These are phyloP conservation scores for Umimayanthus chanpuru DNA, from an alignment of 92 coral and sea anemone genomes.

Conservation along the genomic window DNA sequence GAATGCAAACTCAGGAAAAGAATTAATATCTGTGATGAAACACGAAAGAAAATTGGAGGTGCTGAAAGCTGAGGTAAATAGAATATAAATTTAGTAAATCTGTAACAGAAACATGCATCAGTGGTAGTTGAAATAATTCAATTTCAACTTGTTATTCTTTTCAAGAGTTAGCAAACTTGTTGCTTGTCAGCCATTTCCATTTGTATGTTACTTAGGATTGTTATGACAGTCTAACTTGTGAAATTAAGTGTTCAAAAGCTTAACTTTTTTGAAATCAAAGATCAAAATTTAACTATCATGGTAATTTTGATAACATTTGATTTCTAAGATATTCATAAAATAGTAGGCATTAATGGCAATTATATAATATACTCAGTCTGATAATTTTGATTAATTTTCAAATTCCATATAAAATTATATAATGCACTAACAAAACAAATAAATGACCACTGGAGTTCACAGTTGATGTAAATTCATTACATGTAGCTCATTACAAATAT, in stretches of 20 bases:
- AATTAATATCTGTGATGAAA: slow-evolving; percentile 37
- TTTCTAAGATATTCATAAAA: no score
- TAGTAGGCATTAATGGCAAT: background rate
- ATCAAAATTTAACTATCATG: background rate
- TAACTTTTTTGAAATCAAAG: background rate
- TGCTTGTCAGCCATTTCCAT: background rate
- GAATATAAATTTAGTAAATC: no score
- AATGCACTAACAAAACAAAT: background rate
- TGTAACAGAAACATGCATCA: background rate
- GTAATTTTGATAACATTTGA: background rate
- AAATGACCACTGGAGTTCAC: background rate
- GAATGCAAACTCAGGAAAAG: slow-evolving; percentile 27
- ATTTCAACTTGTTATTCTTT: background rate
- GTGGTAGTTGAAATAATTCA: background rate
- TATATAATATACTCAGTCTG: background rate
- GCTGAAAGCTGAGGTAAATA: slow-evolving; percentile 32
- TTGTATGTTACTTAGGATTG: no score
- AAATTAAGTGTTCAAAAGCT: no score
- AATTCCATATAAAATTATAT: background rate
- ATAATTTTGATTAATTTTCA: background rate
- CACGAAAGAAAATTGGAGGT: slow-evolving; percentile 34
- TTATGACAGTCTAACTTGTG: background rate
- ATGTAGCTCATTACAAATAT: background rate
- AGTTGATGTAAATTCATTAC: background rate
- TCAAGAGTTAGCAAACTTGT: background rate